These are phyloP conservation scores for Phasia obesa DNA, from an alignment of 2,888 invertebrate genomes.

Conservation along the genomic window DNA sequence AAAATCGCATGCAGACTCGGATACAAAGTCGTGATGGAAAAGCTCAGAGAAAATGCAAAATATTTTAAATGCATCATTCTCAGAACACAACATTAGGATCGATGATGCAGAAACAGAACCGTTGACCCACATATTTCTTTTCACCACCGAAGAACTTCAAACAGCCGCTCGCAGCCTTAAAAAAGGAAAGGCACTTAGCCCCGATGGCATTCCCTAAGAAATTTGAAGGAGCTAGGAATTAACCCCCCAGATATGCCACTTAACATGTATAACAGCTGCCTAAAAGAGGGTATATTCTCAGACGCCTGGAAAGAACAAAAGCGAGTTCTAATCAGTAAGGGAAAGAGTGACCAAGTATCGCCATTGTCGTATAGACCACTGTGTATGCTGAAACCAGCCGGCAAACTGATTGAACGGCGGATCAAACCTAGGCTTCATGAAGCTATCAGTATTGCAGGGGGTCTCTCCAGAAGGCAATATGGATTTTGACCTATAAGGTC, in stretches of 20 bases:
- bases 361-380: too few relatives aligned
- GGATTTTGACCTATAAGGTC: not conserved
- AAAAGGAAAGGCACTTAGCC: slow-evolving; percentile 29
- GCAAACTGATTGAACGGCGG: not conserved
- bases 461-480: not conserved
- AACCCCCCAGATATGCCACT: not conserved
- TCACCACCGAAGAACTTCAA: slow-evolving; percentile 6
- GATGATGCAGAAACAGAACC: too few relatives aligned
- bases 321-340: too few relatives aligned
- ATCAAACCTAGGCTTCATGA: not conserved
- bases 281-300: too few relatives aligned
- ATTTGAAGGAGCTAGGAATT: not conserved
- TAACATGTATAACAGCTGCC: not conserved
- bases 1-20: too few relatives aligned
- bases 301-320: too few relatives aligned
- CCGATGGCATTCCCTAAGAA: slow-evolving; percentile 27
- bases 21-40: not conserved
- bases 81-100: too few relatives aligned
- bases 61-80: too few relatives aligned
- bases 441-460: not conserved
- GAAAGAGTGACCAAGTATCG: too few relatives aligned
- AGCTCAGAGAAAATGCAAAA: not conserved
- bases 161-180: slow-evolving; percentile 10
- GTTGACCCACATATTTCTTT: not conserved
- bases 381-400: not conserved